These are phyloP conservation scores for Amphipyra berbera DNA, from an alignment of 2,888 invertebrate species.

Conservation along the genomic window DNA sequence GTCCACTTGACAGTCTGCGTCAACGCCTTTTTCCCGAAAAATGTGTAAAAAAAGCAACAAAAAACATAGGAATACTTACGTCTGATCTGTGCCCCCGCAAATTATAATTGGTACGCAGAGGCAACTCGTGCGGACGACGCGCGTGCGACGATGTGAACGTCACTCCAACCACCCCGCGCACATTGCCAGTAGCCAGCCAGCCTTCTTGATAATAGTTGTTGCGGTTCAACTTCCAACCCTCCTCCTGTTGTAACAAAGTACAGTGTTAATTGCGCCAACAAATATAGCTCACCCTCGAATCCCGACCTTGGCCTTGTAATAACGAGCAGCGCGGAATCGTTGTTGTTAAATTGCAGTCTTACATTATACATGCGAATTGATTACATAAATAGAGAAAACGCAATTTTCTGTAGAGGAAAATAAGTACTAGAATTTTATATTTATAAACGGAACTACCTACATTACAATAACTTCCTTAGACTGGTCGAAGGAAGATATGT, in stretches of 20 bases:
- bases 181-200: conserved; percentile 98
- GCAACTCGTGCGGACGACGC: conserved; percentile 95
- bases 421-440: too few relatives aligned
- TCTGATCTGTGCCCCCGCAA: conserved; percentile 98
- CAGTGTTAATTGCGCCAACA: conserved; percentile 23
- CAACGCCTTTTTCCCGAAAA: too few relatives aligned
- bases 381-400: conserved; percentile 20
- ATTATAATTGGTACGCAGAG: conserved; percentile 98
- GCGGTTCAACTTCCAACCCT: conserved; percentile 98
- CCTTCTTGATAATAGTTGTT: conserved; percentile 99
- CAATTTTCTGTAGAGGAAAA: neutral
- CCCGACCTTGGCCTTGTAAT: conserved; percentile 48
- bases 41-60: neutral
- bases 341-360: conserved; percentile 35
- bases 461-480: neutral
- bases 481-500: too few relatives aligned
- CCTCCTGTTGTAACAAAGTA: conserved; percentile 91
- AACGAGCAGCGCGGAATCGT: conserved; percentile 34
- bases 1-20: too few relatives aligned
- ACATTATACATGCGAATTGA: conserved; percentile 18
- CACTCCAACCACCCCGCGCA: conserved; percentile 97
- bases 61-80: conserved; percentile 88
- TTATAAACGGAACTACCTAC: neutral
- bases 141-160: conserved; percentile 98
- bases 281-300: conserved; percentile 21